Evolutionary conservation across 2,113 vertebrate species (phyloP).

Genomic region (Symphodus melops): DNA sequence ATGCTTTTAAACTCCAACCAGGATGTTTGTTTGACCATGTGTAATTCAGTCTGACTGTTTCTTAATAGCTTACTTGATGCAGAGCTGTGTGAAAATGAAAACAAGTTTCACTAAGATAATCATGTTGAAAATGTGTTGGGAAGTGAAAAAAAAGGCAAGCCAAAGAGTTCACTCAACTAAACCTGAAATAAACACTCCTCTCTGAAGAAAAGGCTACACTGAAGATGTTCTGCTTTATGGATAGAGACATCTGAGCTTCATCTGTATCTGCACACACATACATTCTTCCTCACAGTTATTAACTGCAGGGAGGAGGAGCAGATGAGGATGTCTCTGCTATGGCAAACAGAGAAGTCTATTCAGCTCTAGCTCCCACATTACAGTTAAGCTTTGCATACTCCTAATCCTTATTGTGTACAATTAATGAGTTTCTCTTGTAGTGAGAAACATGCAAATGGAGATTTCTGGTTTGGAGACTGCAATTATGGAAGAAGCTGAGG

Average conservation of each 20-base stretch:
- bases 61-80: too few species aligned
- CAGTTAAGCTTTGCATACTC: constrained; percentile 72
- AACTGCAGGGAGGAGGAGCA: constrained; percentile 56
- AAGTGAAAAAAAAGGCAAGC: background rate
- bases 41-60: too few species aligned
- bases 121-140: background rate
- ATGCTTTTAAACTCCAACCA: too few species aligned
- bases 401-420: constrained; percentile 82
- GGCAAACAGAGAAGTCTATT: constrained; percentile 67
- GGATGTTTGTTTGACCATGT: too few species aligned
- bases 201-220: constrained; percentile 4
- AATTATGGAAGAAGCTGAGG: constrained; percentile 76
- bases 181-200: constrained; percentile 23
- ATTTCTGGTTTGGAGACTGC: constrained; percentile 78
- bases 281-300: constrained; percentile 50
- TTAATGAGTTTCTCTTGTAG: constrained; percentile 81
- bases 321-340: constrained; percentile 62
- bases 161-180: constrained; percentile 23
- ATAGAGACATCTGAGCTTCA: constrained; percentile 45
- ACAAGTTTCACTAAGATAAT: background rate
- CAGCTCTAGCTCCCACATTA: constrained; percentile 72
- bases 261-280: constrained; percentile 45
- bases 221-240: constrained; percentile 31
- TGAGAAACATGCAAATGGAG: constrained; percentile 80
- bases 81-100: background rate